These are phyloP conservation scores for Bos javanicus DNA, from an alignment of 2,113 vertebrate species.

Conservation along the genomic window DNA sequence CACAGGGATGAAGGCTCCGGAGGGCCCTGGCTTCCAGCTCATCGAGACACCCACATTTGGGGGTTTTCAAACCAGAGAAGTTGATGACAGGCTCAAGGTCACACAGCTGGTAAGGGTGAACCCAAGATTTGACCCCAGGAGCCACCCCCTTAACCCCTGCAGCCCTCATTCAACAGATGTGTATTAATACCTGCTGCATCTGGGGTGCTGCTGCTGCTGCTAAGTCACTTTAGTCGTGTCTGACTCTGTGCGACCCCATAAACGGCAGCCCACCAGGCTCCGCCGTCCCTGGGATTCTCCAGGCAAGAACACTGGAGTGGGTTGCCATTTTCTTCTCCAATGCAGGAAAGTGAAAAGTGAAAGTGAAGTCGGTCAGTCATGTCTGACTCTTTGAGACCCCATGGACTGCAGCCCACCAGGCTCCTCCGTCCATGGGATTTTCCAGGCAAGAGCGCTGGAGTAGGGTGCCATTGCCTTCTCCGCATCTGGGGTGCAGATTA, in stretches of 20 bases:
- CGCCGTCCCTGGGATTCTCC: too few relatives aligned
- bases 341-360: too few relatives aligned
- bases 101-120: background rate
- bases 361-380: too few relatives aligned
- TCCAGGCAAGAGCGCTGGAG: too few relatives aligned
- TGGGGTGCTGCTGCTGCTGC: fast-evolving
- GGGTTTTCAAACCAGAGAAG: background rate
- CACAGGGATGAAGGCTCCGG: fast-evolving
- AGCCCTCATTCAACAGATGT: fast-evolving
- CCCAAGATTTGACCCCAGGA: background rate
- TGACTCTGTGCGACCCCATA: background rate
- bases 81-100: background rate
- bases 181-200: fast-evolving
- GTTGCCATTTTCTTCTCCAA: too few relatives aligned
- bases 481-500: fast-evolving
- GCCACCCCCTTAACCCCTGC: fast-evolving
- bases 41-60: fast-evolving
- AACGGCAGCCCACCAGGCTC: too few relatives aligned
- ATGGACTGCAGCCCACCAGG: too few relatives aligned
- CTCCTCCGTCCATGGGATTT: too few relatives aligned
- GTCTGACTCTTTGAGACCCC: too few relatives aligned
- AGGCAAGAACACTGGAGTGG: too few relatives aligned
- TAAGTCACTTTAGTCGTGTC: background rate
- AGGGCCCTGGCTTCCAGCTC: background rate
- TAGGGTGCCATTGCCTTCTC: too few relatives aligned